phyloP scores from a whole-genome alignment of 2,888 invertebrate genomes.

The Blastobasis adustella region DNA sequence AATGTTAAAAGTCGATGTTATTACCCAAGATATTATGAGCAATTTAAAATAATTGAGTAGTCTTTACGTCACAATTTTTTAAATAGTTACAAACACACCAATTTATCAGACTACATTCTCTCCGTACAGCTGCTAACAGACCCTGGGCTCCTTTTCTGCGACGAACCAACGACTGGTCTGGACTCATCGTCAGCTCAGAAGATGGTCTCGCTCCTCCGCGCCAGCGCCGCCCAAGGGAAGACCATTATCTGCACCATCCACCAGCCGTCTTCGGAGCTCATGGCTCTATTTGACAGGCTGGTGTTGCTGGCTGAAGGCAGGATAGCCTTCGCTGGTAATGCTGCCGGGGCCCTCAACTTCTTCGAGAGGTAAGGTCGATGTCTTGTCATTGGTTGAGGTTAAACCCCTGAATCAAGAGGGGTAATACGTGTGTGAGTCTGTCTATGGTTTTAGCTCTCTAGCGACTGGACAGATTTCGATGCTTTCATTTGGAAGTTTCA shows the following conservation, averaged over 20 bases:
- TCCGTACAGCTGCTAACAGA: conserved; percentile 84
- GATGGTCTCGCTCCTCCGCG: conserved; percentile 81
- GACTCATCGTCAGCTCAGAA: conserved; percentile 95
- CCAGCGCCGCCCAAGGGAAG: conserved; percentile 83
- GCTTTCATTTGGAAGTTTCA: no score
- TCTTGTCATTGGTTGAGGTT: no score
- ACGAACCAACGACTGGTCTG: conserved; percentile 95
- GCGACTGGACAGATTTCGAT: no score
- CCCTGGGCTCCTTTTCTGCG: conserved; percentile 93
- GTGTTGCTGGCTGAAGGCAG: conserved; percentile 91
- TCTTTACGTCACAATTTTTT: not conserved
- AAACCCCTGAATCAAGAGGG: no score
- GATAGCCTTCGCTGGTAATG: conserved; percentile 87
- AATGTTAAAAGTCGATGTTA: no score
- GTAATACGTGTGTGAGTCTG: no score
- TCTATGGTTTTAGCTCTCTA: no score
- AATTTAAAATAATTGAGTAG: not conserved
- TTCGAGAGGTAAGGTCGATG: conserved; percentile 74
- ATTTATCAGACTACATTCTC: not conserved
- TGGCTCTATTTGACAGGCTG: conserved; percentile 85
- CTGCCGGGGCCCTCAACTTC: conserved; percentile 54
- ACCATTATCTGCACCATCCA: conserved; percentile 95
- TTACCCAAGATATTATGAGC: no score
- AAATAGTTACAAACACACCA: not conserved
- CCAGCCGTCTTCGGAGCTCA: conserved; percentile 92